Base-by-base conservation (phyloP, 1,140 invertebrate species). In the Leptopilina clavipes region DNA sequence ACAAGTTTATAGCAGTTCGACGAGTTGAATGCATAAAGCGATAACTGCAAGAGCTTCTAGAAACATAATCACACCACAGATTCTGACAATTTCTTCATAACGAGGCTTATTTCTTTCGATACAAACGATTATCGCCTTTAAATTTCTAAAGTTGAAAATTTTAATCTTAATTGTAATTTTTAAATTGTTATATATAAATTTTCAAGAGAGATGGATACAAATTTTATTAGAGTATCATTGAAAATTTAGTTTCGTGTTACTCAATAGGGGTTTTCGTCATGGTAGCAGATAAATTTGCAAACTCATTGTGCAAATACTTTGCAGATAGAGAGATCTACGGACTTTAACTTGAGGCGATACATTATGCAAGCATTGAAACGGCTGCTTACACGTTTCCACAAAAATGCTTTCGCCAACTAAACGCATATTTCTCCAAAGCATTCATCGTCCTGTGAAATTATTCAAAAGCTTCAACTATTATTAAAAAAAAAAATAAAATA, bases 281-380 rank as follows among this genome's bases (percentile, higher is more conserved):
- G 19, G 56, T 59, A 25, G 56, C 9, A 25, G 3, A 59, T 59
- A 59, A 59, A 59, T 59, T 14, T 31, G 56, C 22, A 59, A 59
- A 59, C 18, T 59, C 56, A 59, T 31, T 59, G 56, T 59, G 56
- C 22, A 59, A 31, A 59, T 59, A 59, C 12, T 25, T 59, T 25
- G 19, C 19, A 48, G 56, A 59, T 59, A 59, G 56, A 59, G 56
- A 12, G 22, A 59, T 59, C 56, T 25, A 59, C 19, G 22, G 56
- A 11, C 56, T 59, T 25, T 25, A 59, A 59, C 56, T 48, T 48
- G 45, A 59, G 19, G 56, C 22, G 56, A 59, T 59, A 59, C 12
- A 59, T 59, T 59, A 59, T 59, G 56, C 56, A 59, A 59, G 56
- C 56, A 59, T 59, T 11, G 18, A 59, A 59, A 59, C 56, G 56